Conservation (phyloP, 2,888 invertebrate species). For the Cephus nigrinus region DNA sequence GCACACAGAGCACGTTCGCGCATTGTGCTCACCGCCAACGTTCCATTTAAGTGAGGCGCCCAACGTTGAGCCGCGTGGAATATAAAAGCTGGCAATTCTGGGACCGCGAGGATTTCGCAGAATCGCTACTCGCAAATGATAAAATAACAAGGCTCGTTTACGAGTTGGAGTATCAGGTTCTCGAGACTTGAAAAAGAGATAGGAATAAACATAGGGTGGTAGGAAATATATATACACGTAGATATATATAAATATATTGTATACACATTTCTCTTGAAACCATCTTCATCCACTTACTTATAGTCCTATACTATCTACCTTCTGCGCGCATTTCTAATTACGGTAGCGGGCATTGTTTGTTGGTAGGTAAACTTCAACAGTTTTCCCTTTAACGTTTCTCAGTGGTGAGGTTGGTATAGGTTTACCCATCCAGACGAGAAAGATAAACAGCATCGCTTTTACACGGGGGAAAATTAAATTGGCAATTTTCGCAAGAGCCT, state of each 20-base stretch:
- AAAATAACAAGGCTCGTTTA: conserved; percentile 31
- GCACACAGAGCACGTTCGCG: not conserved
- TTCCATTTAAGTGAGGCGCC: not conserved
- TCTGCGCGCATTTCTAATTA: conserved; percentile 20
- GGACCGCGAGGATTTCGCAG: not conserved
- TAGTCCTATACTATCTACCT: not conserved
- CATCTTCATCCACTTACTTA: not conserved
- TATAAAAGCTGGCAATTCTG: not conserved
- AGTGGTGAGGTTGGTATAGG: not conserved
- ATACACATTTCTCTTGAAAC: not conserved
- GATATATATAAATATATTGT: too few relatives aligned
- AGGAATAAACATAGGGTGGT: not conserved
- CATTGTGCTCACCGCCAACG: not conserved
- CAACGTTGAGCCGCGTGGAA: not conserved
- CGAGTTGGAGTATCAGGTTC: conserved; percentile 3
- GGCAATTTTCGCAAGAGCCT: conserved; percentile 5
- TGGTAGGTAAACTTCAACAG: conserved; percentile 17
- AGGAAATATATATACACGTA: not conserved
- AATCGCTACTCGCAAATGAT: conserved; percentile 27
- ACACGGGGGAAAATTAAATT: conserved; percentile 2
- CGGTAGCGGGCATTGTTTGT: conserved; percentile 21
- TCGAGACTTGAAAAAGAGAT: not conserved
- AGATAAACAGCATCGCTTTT: not conserved
- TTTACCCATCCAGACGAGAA: not conserved
- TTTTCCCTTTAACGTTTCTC: conserved; percentile 6